A percentile compares a stretch with the other conserved stretches of the same genome.
Conservation (phyloP, 2,888 invertebrate genomes). For the Crepidodera aurea region DNA sequence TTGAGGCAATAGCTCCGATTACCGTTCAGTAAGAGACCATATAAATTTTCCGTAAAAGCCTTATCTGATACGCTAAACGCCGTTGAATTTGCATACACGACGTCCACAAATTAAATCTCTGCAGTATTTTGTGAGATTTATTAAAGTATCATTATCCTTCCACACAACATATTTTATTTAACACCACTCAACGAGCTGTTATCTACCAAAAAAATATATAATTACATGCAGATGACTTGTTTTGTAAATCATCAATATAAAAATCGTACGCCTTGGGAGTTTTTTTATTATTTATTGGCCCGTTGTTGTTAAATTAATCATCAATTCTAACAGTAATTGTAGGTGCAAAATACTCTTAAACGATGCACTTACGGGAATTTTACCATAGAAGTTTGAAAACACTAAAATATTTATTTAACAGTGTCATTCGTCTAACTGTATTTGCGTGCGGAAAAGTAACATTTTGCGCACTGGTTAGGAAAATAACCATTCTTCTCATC, state of each 20-base stretch:
- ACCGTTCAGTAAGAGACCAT: constrained; percentile 34
- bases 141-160: constrained; percentile 40
- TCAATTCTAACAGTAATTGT: no score
- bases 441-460: no score
- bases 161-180: constrained; percentile 39
- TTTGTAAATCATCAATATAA: constrained; percentile 7
- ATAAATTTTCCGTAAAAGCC: constrained; percentile 37
- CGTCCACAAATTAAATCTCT: constrained; percentile 37
- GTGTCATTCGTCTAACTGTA: no score
- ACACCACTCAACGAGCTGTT: constrained; percentile 32
- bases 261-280: no score
- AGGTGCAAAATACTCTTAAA: no score
- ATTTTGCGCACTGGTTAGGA: no score
- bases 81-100: constrained; percentile 40
- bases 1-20: constrained; percentile 26
- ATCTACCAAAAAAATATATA: constrained; percentile 34
- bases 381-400: no score
- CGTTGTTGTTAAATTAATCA: no score
- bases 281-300: no score
- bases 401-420: no score
- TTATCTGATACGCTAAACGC: constrained; percentile 42
- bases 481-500: no score
- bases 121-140: constrained; percentile 39
- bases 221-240: constrained; percentile 32
- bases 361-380: no score